Evolutionary conservation across 2,888 invertebrate species (phyloP), one percentile per base, ranked within the genome.

Genomic region (Stenichneumon culpator): DNA sequence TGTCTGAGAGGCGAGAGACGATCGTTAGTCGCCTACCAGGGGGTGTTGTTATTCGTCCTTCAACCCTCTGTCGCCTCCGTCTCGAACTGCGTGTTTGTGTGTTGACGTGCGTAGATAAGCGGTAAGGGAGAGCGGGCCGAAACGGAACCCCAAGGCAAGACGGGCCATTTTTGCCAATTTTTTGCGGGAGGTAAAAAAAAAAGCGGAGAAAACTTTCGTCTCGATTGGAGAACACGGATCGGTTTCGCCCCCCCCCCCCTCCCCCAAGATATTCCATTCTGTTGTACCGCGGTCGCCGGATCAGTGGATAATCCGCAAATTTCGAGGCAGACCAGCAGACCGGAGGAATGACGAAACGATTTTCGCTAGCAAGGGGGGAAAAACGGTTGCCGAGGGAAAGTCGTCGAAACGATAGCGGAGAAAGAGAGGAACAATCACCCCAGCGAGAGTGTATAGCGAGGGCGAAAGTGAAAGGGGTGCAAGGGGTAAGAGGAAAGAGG

Each of bases 401-500:
- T 74, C 52, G 70, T n/a, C 44, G 60, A 65, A 69, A 25, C 25
- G 54, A 72, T 63, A 75, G 77, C 60, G 69, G 70, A 79, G 79
- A 50, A 75, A 82, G 79, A 81, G 82, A 65, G 79, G 78, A 52
- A 72, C 65, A 74, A 67, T 39, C 68, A 70, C 68, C 75, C 39
- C 73, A 74, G 52, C 80, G 82, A 72, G 69, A 84, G 77, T 74
- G 78, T 16, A n/a, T 28, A 28, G 28, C 63, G 63, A 57, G 72
- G 44, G 60, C 22, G 63, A 75, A 39, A 78, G 77, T 36, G 78
- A 67, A 25, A 22, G 70, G 28, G 67, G 50, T 36, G 47, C 19
- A 39, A 63, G 44, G 63, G 22, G 65, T 65, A 44, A 67, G 60
- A 69, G 63, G 88, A 81, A 87, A 83, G 81, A 83, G 88, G 68